Evolutionary conservation across 2,888 invertebrate species (phyloP).

Genomic region (Vesta saturnalis): DNA sequence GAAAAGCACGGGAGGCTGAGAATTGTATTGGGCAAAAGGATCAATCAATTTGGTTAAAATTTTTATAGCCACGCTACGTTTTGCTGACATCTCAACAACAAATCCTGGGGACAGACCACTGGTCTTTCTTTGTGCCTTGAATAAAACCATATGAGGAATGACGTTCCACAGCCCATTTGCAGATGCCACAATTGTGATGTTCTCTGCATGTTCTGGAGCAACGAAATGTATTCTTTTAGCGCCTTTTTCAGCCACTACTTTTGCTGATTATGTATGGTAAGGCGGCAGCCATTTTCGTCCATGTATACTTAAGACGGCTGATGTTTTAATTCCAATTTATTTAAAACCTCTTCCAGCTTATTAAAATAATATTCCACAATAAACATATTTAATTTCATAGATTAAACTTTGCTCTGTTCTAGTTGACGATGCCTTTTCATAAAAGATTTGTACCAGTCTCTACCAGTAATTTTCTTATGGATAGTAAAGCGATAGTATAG

Average conservation of each 20-base stretch:
- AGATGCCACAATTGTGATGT: slow-evolving; percentile 46
- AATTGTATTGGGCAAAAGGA: slow-evolving; percentile 40
- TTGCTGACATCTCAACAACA: too few relatives aligned
- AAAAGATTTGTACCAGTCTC: slow-evolving; percentile 9
- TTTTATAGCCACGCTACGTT: not conserved
- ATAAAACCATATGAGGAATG: slow-evolving; percentile 22
- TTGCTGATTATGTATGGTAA: slow-evolving; percentile 44
- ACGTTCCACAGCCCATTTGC: slow-evolving; percentile 44
- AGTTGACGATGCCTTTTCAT: slow-evolving; percentile 37
- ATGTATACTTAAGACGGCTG: slow-evolving; percentile 45
- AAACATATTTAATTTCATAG: slow-evolving; percentile 41
- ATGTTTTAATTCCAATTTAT: slow-evolving; percentile 21
- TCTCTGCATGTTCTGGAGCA: slow-evolving; percentile 49
- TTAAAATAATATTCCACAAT: not conserved
- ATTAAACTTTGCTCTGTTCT: slow-evolving; percentile 43
- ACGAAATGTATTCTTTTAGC: too few relatives aligned
- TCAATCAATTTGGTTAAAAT: not conserved
- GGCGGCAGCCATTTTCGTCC: slow-evolving; percentile 46
- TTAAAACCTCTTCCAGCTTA: not conserved
- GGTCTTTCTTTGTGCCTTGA: slow-evolving; percentile 29
- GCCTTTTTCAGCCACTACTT: slow-evolving; percentile 40
- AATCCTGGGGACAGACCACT: too few relatives aligned
- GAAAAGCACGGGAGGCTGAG: slow-evolving; percentile 41
- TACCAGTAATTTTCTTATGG: slow-evolving; percentile 7
- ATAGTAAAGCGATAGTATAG: slow-evolving; percentile 6